These are phyloP conservation scores for Brachyhypopomus gauderio DNA, from an alignment of 2,113 vertebrate species.

Conservation along the genomic window DNA sequence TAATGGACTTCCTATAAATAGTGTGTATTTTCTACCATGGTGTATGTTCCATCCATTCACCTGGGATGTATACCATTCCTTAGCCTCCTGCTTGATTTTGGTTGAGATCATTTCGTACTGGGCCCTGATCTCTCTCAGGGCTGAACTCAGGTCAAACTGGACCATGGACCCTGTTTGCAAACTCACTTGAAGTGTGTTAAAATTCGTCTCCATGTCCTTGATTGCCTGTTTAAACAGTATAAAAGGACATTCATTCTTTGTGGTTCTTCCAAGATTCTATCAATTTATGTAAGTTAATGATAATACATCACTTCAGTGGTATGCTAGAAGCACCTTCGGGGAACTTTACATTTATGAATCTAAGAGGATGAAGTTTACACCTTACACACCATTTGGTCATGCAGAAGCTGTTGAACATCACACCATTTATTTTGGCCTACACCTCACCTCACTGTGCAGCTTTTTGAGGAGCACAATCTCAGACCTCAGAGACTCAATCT, in stretches of 20 bases:
- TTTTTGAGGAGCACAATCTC: conserved; percentile 97
- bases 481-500: conserved; percentile 93
- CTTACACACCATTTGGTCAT: too few species aligned
- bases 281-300: too few species aligned
- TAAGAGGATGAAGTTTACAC: too few species aligned
- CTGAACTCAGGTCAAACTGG: conserved; percentile 86
- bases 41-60: conserved; percentile 61
- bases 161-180: conserved; percentile 78
- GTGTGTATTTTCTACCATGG: neutral
- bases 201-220: conserved; percentile 86
- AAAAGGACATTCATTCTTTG: neutral
- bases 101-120: conserved; percentile 93
- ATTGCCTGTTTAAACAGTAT: conserved; percentile 79
- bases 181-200: conserved; percentile 82
- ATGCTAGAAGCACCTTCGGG: too few species aligned
- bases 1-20: too few species aligned
- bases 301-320: too few species aligned
- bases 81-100: conserved; percentile 92
- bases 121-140: conserved; percentile 89
- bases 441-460: conserved; percentile 89
- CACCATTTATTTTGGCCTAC: neutral
- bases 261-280: neutral
- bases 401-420: neutral
- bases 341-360: too few species aligned
- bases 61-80: conserved; percentile 98